Evolutionary conservation across 2,888 invertebrate species (phyloP), one percentile per base, ranked within the genome.

Genomic region (Philaethria dido): DNA sequence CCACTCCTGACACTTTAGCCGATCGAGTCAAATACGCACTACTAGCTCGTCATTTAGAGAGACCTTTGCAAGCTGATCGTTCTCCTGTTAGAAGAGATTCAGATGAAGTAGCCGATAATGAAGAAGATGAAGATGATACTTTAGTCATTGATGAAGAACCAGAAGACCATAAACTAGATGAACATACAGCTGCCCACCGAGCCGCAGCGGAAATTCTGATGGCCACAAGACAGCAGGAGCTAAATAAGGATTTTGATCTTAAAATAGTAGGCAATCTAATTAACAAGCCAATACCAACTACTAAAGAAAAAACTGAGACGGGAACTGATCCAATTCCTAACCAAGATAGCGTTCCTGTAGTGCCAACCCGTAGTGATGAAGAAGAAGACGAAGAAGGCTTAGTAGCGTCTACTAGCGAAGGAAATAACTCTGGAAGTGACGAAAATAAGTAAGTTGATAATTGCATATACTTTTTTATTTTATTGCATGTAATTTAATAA

Each of bases 311-410:
- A 66, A 83, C 83, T 42, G 88, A 86, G 55, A 84, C 85, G 54
- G 95, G 94, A 68, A 92, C 93, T 69, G 87, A 87, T 61, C 77
- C 84, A 2, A 74, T 80, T 9, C 77, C 80, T 44, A 89, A 87
- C 67, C 91, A 97, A 73, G 98, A 97, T 16, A 95, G 97, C 11
- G 95, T 96, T 0, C 97, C 98, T 0, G 92, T 94, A 11, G 89
- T 90, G 1, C 90, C 90, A 13, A 86, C 89, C 1, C 88, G 92
- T n/a, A 92, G 92, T 64, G 92, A 92, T 70, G 92, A 92, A 70
- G 95, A 95, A 79, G 96, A 96, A 81, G 96, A 96, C 74, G 97
- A 97, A 80, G 97, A 97, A 16, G 93, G 97, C 0, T 95, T 97
- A 0, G 97, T 97, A 3, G 95, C 95, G 50, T 96, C 96, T 6